Base-by-base conservation (phyloP, 1,140 invertebrate genomes). In the Cataglyphis hispanica region DNA sequence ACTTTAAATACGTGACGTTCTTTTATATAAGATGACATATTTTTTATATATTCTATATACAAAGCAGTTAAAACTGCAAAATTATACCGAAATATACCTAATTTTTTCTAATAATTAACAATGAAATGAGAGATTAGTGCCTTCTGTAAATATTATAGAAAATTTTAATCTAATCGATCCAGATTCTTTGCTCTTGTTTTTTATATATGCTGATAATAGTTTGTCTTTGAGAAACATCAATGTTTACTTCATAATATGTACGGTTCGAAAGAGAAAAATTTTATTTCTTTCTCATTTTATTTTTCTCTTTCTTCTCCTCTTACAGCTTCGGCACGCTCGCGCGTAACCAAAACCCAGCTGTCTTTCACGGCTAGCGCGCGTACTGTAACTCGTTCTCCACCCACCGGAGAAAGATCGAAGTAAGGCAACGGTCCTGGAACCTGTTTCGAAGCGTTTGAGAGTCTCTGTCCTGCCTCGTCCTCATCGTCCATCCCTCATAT, bases 361-460 rank as follows among this genome's bases (percentile, higher is more conserved):
- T 93, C 89, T 93, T 93, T 91, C 91, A 87, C 86, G 89, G 86
- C 91, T 43, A 86, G 86, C 88, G 86, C 85, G 87, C 89, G 91
- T 87, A 88, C 92, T 91, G 91, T 91, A 91, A 91, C 90, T 89
- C 91, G 89, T 91, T 93, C 91, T 92, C 92, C 91, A 93, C 92
- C 92, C 92, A 92, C 92, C 85, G 87, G 46, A 19, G 46, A 87
- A 78, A 74, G 89, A 91, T 87, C 91, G 89, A 86, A 89, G 87
- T 89, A 84, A 91, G 46, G 87, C 92, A 93, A 93, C 92, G 90
- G 91, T 92, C 67, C 89, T 87, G 91, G 92, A 92, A 92, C 92
- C 92, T 92, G 92, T 93, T 93, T 89, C 91, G 86, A 91, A 91
- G 90, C 91, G 87, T 92, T 93, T 92, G 88, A 92, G 92, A 92